Conservation (phyloP, 2,113 vertebrate genomes). For the human (Homo sapiens) region DNA sequence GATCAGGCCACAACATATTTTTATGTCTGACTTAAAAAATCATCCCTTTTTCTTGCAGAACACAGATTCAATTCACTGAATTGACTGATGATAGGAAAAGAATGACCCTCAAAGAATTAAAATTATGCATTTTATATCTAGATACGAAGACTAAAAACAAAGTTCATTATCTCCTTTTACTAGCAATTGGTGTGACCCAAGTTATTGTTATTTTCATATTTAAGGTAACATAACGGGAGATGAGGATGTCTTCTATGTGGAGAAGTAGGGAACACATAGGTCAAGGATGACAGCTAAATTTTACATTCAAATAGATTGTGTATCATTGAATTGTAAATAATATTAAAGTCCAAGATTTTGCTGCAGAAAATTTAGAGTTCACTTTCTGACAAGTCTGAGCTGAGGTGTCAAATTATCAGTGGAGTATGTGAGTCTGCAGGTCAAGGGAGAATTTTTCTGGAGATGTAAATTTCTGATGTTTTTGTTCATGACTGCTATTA, state of each 20-base stretch:
- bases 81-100: neutral
- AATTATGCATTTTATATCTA: neutral
- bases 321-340: neutral
- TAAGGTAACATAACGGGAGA: neutral
- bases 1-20: neutral
- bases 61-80: neutral
- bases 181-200: neutral
- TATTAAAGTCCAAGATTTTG: neutral
- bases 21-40: neutral
- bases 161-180: neutral
- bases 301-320: neutral
- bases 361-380: neutral
- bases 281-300: neutral
- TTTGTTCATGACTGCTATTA: neutral
- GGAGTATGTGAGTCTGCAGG: neutral
- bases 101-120: neutral
- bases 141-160: neutral
- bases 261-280: neutral
- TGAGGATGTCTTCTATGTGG: neutral
- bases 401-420: neutral
- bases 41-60: neutral
- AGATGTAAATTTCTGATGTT: neutral
- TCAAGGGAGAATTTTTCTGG: neutral
- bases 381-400: neutral
- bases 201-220: neutral